Evolutionary conservation across 2,113 vertebrate genomes (phyloP).

Genomic region (Gymnobelideus leadbeateri): DNA sequence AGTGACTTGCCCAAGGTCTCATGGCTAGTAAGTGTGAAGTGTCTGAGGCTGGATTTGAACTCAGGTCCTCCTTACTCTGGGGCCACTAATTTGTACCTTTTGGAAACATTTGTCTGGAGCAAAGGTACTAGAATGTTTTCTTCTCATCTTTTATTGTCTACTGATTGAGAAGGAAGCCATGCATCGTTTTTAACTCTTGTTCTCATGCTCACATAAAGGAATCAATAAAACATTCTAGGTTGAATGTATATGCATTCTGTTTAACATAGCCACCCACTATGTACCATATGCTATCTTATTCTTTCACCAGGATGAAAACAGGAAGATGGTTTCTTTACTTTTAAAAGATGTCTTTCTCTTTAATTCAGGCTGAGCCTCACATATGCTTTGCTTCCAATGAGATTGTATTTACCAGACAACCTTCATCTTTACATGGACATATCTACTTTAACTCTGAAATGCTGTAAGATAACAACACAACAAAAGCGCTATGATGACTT

Average conservation of each 20-base stretch:
- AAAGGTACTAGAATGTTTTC: constrained; percentile 47
- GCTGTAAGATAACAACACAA: background rate
- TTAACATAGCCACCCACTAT: constrained; percentile 73
- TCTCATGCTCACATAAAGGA: constrained; percentile 72
- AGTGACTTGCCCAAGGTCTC: too few species aligned
- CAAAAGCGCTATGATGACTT: background rate
- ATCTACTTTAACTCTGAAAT: constrained; percentile 9
- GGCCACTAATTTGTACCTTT: constrained; percentile 11
- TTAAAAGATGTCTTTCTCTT: constrained; percentile 71
- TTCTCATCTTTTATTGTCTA: constrained; percentile 67
- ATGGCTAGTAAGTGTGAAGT: too few species aligned
- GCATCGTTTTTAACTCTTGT: constrained; percentile 72
- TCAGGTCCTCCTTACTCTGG: too few species aligned
- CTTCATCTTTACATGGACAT: constrained; percentile 46
- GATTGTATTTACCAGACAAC: constrained; percentile 31
- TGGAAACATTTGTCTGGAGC: constrained; percentile 36
- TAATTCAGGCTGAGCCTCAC: constrained; percentile 31
- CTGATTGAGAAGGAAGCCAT: constrained; percentile 73
- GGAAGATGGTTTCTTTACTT: constrained; percentile 63
- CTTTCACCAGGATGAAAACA: constrained; percentile 65
- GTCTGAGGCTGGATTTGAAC: too few species aligned
- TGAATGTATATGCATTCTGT: constrained; percentile 70
- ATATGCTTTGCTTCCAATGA: constrained; percentile 44
- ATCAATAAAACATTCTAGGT: constrained; percentile 72
- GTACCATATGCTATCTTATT: constrained; percentile 71